Evolutionary conservation across 2,113 vertebrate species (phyloP), one percentile per base, ranked within the genome.

Genomic region (Hippoglossus stenolepis): DNA sequence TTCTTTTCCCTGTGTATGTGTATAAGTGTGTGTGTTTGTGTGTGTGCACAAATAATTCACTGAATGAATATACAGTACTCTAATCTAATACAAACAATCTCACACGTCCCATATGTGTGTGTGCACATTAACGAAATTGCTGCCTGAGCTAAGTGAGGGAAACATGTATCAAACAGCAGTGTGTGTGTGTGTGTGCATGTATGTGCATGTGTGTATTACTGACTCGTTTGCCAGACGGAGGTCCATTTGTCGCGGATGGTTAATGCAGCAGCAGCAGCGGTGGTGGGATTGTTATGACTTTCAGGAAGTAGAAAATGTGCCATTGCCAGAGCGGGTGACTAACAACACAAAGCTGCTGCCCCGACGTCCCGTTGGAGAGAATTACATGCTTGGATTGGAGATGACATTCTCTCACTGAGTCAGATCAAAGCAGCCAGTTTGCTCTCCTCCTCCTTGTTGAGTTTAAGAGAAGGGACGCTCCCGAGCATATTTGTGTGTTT

Each of bases 221-320:
- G 65, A 73, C 13, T 56, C 13, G 13, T 78, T 75, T 31, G 45
- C 69, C 84, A 82, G 84, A 67, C 60, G 4, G 82, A 18, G 71
- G 70, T 73, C 73, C 72, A 79, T 90, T 84, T 81, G 79, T 83
- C 15, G 59, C 31, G 63, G 80, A 70, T 70, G 84, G 80, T 84
- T 83, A 73, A 81, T 75, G 82, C 69, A 74, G 87, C 74, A 70
- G 72, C 79, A 71, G 73, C 69, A 54, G 66, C 15, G 47, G 15
- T 45, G 73, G 14, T 43, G 64, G 71, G 77, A 77, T 83, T 77
- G 80, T 83, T 80, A 58, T 54, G 75, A 79, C 83, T 86, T 86
- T 85, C 75, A 75, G 74, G 77, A 87, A 80, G 83, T 74, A 58
- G 77, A 76, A 79, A 64, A 74, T 70, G 63, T 72, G 68, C 76